Evolutionary conservation across 64 coral and sea anemone genomes (phyloP).

Genomic region (Catalaphyllia jardinei): DNA sequence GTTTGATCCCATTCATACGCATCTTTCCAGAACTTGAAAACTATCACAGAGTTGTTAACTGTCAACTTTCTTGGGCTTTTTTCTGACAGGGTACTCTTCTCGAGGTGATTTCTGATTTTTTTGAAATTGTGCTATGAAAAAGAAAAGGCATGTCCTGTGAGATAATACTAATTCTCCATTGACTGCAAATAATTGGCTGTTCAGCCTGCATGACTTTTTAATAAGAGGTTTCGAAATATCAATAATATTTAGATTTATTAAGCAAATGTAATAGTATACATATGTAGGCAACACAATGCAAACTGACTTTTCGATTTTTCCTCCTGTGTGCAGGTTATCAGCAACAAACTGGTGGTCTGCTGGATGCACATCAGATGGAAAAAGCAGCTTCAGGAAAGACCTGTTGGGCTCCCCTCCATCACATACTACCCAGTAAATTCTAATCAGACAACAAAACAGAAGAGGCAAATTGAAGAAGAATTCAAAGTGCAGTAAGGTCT

Average conservation of each 20-base stretch:
- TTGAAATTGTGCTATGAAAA: slow-evolving; percentile 42
- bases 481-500: too few relatives aligned
- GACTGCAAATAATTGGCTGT: too few relatives aligned
- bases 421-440: slow-evolving; percentile 62
- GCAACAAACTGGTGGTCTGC: slow-evolving; percentile 41
- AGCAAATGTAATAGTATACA: too few relatives aligned
- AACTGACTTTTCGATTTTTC: not conserved
- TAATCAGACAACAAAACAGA: not conserved
- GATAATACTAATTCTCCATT: too few relatives aligned
- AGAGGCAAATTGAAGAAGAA: too few relatives aligned
- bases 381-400: slow-evolving; percentile 51
- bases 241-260: too few relatives aligned
- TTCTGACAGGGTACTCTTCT: slow-evolving; percentile 15
- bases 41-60: not conserved
- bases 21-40: slow-evolving; percentile 13
- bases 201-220: too few relatives aligned
- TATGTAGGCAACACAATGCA: too few relatives aligned
- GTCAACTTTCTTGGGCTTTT: slow-evolving; percentile 5
- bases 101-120: slow-evolving; percentile 38
- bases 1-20: slow-evolving; percentile 37
- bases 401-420: slow-evolving; percentile 63
- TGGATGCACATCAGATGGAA: slow-evolving; percentile 33
- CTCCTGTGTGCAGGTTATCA: slow-evolving; percentile 31
- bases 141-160: too few relatives aligned
- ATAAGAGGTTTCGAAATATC: too few relatives aligned